Evolutionary conservation across 2,888 invertebrate genomes (phyloP).

Genomic region (Dinocampus coccinellae): DNA sequence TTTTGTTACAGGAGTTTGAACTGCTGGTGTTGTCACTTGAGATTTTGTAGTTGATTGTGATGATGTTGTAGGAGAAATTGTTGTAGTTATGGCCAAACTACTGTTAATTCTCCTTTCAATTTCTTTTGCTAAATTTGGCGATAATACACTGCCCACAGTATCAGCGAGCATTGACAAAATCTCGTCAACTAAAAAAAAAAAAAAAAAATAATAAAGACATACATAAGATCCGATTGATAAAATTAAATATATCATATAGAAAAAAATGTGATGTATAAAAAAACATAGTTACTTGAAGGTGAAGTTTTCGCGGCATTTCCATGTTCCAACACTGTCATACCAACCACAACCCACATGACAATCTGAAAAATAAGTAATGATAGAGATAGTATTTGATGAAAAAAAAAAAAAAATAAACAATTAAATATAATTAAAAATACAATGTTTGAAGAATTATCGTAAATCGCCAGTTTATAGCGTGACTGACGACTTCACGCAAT

Average conservation of each 20-base stretch:
- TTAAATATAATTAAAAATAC: background rate
- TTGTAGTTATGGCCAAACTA: conserved; percentile 38
- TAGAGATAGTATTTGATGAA: too few species aligned
- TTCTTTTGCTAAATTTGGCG: conserved; percentile 48
- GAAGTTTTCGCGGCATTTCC: conserved; percentile 48
- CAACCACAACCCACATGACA: conserved; percentile 36
- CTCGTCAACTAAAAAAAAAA: conserved; percentile 47
- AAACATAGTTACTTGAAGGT: conserved; percentile 48
- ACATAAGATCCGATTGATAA: background rate
- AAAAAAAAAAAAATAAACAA: conserved; percentile 2
- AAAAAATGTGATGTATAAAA: background rate
- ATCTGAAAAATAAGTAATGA: too few species aligned
- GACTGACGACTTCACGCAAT: background rate
- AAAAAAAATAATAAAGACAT: background rate
- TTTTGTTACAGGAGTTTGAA: conserved; percentile 34
- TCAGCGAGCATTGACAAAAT: conserved; percentile 53
- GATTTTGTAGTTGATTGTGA: background rate
- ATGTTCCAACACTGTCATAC: conserved; percentile 30
- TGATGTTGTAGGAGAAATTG: conserved; percentile 18
- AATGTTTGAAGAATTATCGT: background rate
- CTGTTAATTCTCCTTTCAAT: conserved; percentile 43
- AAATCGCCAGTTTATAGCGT: background rate
- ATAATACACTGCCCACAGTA: conserved; percentile 53
- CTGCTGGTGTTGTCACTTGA: conserved; percentile 8
- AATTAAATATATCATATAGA: background rate